Conservation (phyloP, 2,888 invertebrate species). For the Microplitis deprimator region DNA sequence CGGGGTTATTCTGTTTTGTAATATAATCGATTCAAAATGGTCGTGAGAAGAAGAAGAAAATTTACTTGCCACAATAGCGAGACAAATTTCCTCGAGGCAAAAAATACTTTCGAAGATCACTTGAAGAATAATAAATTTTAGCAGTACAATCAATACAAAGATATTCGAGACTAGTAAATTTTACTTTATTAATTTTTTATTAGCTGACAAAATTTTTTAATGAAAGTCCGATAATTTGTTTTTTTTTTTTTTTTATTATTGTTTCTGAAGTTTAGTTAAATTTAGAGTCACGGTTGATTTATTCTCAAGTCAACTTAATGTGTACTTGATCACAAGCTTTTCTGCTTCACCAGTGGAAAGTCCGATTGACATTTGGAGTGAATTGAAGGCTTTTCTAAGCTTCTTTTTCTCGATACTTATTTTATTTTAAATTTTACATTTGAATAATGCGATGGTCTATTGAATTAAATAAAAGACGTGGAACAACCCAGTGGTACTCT, state of each 20-base stretch:
- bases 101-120: slow-evolving; percentile 4
- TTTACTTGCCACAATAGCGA: not conserved
- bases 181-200: too few relatives aligned
- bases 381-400: not conserved
- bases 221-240: not conserved
- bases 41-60: not conserved
- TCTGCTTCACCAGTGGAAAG: not conserved
- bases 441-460: not conserved
- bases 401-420: not conserved
- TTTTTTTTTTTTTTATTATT: not conserved
- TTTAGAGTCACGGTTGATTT: not conserved
- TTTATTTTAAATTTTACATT: not conserved
- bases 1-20: slow-evolving; percentile 28
- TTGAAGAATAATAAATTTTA: not conserved
- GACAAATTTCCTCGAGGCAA: not conserved
- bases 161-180: not conserved
- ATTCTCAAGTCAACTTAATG: not conserved
- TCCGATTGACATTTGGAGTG: not conserved
- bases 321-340: not conserved
- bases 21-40: slow-evolving; percentile 29
- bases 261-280: not conserved
- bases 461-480: not conserved
- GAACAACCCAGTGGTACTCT: not conserved
- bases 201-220: too few relatives aligned
- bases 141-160: not conserved